A percentile compares a stretch with the other conserved stretches of the same genome.
These are phyloP conservation scores for Brachynemurus nebulosus DNA, from an alignment of 2,888 invertebrate species.

Conservation along the genomic window DNA sequence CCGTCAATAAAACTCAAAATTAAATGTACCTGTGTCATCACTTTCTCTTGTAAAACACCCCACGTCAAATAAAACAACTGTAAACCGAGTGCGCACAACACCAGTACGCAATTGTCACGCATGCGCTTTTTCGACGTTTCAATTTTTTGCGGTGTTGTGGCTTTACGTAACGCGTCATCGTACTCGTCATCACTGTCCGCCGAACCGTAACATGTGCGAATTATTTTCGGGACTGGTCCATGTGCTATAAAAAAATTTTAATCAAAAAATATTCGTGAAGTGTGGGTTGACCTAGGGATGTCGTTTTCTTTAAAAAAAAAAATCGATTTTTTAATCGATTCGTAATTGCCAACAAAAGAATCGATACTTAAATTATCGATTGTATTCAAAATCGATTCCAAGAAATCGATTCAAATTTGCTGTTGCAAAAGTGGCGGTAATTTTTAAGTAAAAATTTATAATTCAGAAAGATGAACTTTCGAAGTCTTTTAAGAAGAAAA, in stretches of 20 bases:
- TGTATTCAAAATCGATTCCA: too few species aligned
- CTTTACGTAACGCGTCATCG: conserved; percentile 24
- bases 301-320: too few species aligned
- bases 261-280: too few species aligned
- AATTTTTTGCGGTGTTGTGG: conserved; percentile 22
- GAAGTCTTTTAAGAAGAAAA: too few species aligned
- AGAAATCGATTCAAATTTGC: too few species aligned
- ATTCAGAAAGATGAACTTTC: too few species aligned
- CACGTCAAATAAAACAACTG: conserved; percentile 87
- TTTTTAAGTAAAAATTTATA: too few species aligned
- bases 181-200: conserved; percentile 32
- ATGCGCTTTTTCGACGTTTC: conserved; percentile 34
- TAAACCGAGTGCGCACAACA: conserved; percentile 75
- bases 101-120: conserved; percentile 44
- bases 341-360: too few species aligned
- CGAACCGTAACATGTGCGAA: conserved; percentile 39
- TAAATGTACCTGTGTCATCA: conserved; percentile 70
- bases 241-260: conserved; percentile 31
- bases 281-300: too few species aligned
- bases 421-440: too few species aligned
- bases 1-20: background rate
- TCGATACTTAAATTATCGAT: too few species aligned
- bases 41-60: conserved; percentile 95
- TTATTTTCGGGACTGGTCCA: conserved; percentile 31
- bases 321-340: too few species aligned